Conservation (phyloP, 2,888 invertebrate species). For the Amphipyra tragopoginis region DNA sequence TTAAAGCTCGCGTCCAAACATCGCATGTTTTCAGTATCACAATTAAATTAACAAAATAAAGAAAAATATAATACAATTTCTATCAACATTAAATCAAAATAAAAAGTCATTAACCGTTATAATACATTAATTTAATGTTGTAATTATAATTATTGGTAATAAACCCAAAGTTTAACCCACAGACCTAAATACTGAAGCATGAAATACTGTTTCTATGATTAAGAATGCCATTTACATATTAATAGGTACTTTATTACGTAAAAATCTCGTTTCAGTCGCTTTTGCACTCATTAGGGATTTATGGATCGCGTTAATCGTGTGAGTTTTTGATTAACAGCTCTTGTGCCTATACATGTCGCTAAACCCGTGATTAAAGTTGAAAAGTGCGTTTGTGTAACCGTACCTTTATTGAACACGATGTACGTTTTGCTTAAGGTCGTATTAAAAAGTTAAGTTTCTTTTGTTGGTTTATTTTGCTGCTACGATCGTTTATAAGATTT, state of each 20-base stretch:
- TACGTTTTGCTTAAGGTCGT: not conserved
- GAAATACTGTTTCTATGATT: slow-evolving; percentile 34
- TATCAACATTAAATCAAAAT: slow-evolving; percentile 16
- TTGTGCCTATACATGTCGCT: not conserved
- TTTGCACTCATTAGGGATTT: slow-evolving; percentile 16
- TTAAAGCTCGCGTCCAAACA: too few relatives aligned
- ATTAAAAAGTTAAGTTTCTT: too few relatives aligned
- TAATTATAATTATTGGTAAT: slow-evolving; percentile 37
- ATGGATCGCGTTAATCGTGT: slow-evolving; percentile 5
- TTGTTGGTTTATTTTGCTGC: too few relatives aligned
- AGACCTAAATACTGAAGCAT: slow-evolving; percentile 40
- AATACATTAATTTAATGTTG: slow-evolving; percentile 10
- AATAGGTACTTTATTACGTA: slow-evolving; percentile 11
- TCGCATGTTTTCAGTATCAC: not conserved
- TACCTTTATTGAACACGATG: not conserved
- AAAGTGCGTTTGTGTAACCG: not conserved
- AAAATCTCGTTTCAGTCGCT: slow-evolving; percentile 15
- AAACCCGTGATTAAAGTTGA: slow-evolving; percentile 9
- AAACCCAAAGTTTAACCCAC: slow-evolving; percentile 32
- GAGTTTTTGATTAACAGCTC: slow-evolving; percentile 20
- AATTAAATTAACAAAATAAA: not conserved
- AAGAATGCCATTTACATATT: slow-evolving; percentile 38
- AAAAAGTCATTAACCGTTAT: slow-evolving; percentile 20
- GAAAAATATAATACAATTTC: not conserved
- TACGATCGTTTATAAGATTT: too few relatives aligned